Percentiles rank a stretch among this genome's conserved stretches.
phyloP scores from a whole-genome alignment of 1,140 invertebrate genomes.

The Berghia stephanieae region DNA sequence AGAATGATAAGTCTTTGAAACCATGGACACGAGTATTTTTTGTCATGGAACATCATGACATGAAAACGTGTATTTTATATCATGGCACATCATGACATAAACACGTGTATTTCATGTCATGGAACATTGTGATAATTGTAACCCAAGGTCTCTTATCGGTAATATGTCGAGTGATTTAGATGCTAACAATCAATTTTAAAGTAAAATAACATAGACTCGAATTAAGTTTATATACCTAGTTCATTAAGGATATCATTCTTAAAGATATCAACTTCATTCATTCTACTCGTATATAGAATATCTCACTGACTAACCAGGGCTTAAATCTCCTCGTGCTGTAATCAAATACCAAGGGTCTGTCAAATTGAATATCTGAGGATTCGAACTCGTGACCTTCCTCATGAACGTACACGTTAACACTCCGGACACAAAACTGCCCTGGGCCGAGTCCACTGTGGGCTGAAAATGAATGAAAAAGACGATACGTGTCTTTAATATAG shows the following conservation, averaged over 20 bases:
- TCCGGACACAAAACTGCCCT: too few species aligned
- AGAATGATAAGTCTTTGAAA: too few species aligned
- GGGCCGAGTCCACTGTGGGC: too few species aligned
- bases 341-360: conserved; percentile 2
- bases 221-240: neutral
- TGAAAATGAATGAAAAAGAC: too few species aligned
- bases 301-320: neutral
- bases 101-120: too few species aligned
- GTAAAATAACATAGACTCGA: neutral
- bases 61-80: too few species aligned
- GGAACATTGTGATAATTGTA: neutral
- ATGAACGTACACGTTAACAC: neutral
- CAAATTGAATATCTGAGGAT: neutral
- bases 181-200: too few species aligned
- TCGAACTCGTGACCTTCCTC: neutral
- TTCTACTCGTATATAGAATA: neutral
- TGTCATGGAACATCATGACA: too few species aligned
- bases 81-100: too few species aligned
- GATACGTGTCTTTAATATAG: too few species aligned
- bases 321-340: neutral
- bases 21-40: too few species aligned
- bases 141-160: neutral
- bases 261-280: neutral
- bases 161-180: too few species aligned
- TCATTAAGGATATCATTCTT: neutral